Base-by-base conservation (phyloP, 1,140 invertebrate genomes). In the Ips nitidus region DNA sequence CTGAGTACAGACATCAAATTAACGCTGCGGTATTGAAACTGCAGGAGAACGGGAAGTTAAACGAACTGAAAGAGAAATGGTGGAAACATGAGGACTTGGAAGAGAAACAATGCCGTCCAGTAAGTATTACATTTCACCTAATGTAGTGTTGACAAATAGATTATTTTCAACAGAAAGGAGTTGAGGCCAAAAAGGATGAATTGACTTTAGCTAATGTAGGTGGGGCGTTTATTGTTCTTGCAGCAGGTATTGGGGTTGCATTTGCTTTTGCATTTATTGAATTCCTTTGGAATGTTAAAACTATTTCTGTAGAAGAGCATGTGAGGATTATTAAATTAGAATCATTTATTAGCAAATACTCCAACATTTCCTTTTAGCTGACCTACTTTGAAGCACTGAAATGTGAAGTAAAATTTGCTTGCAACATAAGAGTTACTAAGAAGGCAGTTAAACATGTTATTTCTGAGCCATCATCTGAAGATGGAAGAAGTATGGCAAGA, bases 221-320 rank as follows among this genome's bases (percentile, higher is more conserved):
- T 67, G 95, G 95, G 68, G 93, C 97, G 6, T 98, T 95, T 80
- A 85, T 96, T 1, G 93, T 97, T 0, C 80, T 98, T 0, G 85
- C 90, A 1, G 83, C 86, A 22, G 92, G 92, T 0, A 87, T 89
- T 45, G 75, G 82, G 0, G 81, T 88, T n/a, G 88, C 90, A 0
- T 85, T 88, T 43, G 71, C 89, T 2, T 84, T 93, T 62, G 88
- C 87, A 0, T 82, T 91, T 3, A 80, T 88, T 2, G 94, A 96
- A 80, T 95, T 94, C 75, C 76, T 94, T 1, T 91, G 91, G 89
- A 92, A 94, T 76, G 86, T 93, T 4, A 82, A 88, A 69, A 87
- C 91, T 76, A 86, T 93, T 38, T 89, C 92, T 0, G 83, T 91
- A 2, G 87, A 90, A 72, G 89, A 94, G 81, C 90, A 89, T 81